Conservation (phyloP, 2,113 vertebrate species). For the Ptychochromis oligacanthus region DNA sequence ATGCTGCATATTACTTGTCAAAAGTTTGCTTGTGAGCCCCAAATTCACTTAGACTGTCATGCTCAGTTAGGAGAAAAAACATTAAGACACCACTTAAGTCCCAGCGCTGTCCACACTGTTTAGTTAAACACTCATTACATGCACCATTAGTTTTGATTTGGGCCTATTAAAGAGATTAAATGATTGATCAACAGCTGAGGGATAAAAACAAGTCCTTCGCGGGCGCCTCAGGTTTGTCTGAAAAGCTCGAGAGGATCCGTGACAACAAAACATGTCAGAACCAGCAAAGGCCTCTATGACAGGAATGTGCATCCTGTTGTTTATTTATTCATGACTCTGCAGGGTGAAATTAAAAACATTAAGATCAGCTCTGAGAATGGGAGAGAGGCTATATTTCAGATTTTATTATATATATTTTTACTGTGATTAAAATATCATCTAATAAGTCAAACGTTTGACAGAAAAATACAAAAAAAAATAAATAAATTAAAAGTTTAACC, state of each 20-base stretch:
- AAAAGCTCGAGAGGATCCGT: constrained; percentile 36
- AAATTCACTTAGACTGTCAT: constrained; percentile 63
- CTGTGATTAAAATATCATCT: background rate
- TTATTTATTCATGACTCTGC: constrained; percentile 59
- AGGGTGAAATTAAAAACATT: constrained; percentile 67
- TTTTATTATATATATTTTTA: background rate
- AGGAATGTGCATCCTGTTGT: constrained; percentile 32
- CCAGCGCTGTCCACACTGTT: constrained; percentile 65
- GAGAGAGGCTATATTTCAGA: background rate
- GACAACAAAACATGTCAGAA: constrained; percentile 57
- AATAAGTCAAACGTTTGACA: background rate
- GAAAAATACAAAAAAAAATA: background rate
- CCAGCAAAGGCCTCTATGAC: constrained; percentile 35
- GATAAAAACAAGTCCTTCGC: constrained; percentile 39
- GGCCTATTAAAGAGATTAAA: constrained; percentile 73
- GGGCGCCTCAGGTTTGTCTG: constrained; percentile 25
- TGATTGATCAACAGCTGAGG: constrained; percentile 70
- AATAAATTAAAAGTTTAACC: background rate
- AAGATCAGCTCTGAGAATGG: constrained; percentile 8
- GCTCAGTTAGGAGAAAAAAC: constrained; percentile 52
- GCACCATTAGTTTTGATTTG: constrained; percentile 71
- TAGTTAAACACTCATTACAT: constrained; percentile 71
- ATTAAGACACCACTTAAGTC: constrained; percentile 48
- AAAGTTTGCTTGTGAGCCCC: constrained; percentile 63
- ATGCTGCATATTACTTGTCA: constrained; percentile 47